Evolutionary conservation across 2,888 invertebrate species (phyloP).

Genomic region (Lamellibrachia satsuma): DNA sequence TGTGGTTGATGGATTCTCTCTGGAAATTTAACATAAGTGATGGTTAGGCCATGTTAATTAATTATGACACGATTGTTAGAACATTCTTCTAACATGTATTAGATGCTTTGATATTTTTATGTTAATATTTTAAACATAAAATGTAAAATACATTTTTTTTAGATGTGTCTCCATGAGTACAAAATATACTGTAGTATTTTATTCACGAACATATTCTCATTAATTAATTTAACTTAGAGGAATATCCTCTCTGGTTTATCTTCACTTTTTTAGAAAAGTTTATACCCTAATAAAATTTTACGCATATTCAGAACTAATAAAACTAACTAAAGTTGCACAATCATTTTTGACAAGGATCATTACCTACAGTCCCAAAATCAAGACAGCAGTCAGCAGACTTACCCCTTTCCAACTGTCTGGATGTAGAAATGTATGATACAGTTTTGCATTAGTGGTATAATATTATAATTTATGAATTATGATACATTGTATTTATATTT

Average conservation of each 20-base stretch:
- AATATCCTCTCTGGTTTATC: not conserved
- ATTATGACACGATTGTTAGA: too few species aligned
- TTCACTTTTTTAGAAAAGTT: not conserved
- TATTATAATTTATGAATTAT: not conserved
- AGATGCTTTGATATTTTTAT: not conserved
- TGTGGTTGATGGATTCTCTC: conserved; percentile 32
- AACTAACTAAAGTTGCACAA: not conserved
- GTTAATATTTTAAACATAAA: not conserved
- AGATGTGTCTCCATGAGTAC: not conserved
- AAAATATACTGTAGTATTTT: not conserved
- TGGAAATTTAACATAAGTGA: conserved; percentile 28
- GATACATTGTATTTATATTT: not conserved
- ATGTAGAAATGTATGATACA: not conserved
- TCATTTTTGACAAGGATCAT: too few species aligned
- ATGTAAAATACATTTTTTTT: not conserved
- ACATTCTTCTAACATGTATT: not conserved
- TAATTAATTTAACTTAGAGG: not conserved
- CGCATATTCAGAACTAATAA: not conserved
- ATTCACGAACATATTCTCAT: not conserved
- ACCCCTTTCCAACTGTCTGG: conserved; percentile 1
- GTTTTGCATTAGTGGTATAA: not conserved
- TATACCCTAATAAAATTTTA: not conserved
- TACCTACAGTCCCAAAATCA: not conserved
- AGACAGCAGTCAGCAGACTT: not conserved
- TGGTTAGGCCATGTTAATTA: not conserved